Base-by-base conservation (phyloP, 1,140 invertebrate genomes). In the Orchesella cincta region DNA sequence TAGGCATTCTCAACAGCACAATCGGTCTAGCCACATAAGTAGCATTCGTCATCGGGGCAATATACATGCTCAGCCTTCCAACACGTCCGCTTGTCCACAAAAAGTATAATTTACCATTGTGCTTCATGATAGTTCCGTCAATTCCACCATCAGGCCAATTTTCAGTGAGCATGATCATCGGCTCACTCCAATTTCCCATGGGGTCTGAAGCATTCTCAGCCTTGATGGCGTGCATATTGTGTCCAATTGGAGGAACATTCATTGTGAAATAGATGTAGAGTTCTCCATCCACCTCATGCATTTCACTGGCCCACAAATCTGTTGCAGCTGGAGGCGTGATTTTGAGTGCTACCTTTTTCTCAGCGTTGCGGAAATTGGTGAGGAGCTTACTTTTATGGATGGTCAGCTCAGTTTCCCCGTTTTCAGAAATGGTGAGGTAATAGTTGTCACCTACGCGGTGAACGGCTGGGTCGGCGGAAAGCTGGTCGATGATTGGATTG, bases 251-350 rank as follows among this genome's bases (percentile, higher is more conserved):
- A 52, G 26, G 33, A 20, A 67, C 73, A 28, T 75, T 51, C 76
- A 80, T 78, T 0, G 74, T 73, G 35, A 80, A 80, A 29, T 80
- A 78, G 36, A 80, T 78, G 77, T 78, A 80, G 1, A 76, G 36
- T n/a, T 72, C 33, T 8, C 79, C 79, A n/a, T 72, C n/a, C 5
- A 80, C 71, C 0, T 64, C n/a, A 57, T 80, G 79, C 1, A 80
- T 67, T 71, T 80, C 79, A 0, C 52, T 54, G 12, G 79, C 79
- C 79, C 79, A 80, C 20, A 80, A 39, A 34, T 78, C 75, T 16
- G n/a, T 62, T 12, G 29, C 20, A 16, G 74, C 79, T 35, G 28
- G 35, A 2, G 74, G 76, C n/a, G 73, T 64, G n/a, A n/a, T n/a
- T n/a, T 46, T 46, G 39, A 12, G 20, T 46, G 54, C 54, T 3